Percentiles rank a stretch among this genome's conserved stretches.
These are phyloP conservation scores for Castor canadensis DNA, from an alignment of 2,113 vertebrate species.

Conservation along the genomic window DNA sequence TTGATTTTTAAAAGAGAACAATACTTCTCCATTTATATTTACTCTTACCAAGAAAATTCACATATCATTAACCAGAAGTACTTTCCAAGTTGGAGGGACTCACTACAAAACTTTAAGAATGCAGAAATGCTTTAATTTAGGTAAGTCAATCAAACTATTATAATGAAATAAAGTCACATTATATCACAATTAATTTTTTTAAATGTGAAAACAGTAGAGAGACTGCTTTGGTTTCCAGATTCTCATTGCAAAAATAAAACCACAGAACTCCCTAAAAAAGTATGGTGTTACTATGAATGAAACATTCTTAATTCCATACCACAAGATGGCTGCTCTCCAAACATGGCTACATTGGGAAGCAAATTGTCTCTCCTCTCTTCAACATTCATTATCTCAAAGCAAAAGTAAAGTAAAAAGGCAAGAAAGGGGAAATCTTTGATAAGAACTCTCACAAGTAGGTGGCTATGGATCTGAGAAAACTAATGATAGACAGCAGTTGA, in stretches of 20 bases:
- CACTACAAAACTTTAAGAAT: neutral
- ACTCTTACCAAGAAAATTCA: neutral
- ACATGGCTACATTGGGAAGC: neutral
- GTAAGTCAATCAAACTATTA: neutral
- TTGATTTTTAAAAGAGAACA: slow-evolving; percentile 6
- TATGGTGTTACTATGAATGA: neutral
- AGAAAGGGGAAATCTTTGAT: neutral
- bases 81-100: neutral
- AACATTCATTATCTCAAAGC: neutral
- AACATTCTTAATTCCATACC: neutral
- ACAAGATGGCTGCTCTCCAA: neutral
- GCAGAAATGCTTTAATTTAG: slow-evolving; percentile 8
- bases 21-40: neutral
- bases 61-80: neutral
- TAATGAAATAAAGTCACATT: neutral
- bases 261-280: neutral
- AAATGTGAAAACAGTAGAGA: neutral
- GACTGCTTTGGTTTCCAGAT: neutral
- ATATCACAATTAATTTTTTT: neutral
- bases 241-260: neutral
- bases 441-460: neutral
- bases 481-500: neutral
- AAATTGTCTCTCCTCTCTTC: neutral
- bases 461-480: neutral
- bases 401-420: neutral